Evolutionary conservation across 2,113 vertebrate genomes (phyloP).

Genomic region (Alexandromys fortis): DNA sequence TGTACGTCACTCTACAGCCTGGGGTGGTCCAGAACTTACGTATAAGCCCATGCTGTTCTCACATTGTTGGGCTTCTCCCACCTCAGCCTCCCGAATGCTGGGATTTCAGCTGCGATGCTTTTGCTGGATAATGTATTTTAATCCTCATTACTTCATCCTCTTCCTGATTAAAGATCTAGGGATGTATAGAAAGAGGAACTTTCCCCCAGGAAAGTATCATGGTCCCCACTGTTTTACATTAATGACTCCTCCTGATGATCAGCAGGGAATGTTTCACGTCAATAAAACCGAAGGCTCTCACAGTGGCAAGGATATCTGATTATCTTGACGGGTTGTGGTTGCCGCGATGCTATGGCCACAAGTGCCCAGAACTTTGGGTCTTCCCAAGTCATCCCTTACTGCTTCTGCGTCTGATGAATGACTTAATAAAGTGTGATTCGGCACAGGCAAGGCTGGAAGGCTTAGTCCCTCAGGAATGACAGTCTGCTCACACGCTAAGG

Average conservation of each 20-base stretch:
- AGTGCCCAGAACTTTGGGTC: background rate
- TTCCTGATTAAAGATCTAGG: background rate
- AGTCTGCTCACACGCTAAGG: background rate
- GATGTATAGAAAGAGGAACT: background rate
- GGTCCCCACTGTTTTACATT: background rate
- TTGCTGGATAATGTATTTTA: background rate
- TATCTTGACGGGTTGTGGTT: background rate
- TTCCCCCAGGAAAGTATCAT: background rate
- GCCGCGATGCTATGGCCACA: background rate
- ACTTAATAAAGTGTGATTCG: background rate
- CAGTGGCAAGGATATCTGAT: too few species aligned
- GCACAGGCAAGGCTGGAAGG: background rate
- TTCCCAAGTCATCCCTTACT: background rate
- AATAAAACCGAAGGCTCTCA: background rate
- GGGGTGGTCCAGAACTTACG: background rate
- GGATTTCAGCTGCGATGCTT: background rate
- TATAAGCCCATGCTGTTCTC: background rate
- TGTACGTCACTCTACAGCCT: background rate
- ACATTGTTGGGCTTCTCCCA: background rate
- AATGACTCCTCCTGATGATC: background rate
- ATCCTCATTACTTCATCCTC: background rate
- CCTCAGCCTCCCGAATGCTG: background rate
- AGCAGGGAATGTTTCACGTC: background rate
- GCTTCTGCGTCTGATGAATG: background rate
- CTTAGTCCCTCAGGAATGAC: background rate